These are phyloP conservation scores for Vombatus ursinus DNA, from an alignment of 2,113 vertebrate species.

Conservation along the genomic window DNA sequence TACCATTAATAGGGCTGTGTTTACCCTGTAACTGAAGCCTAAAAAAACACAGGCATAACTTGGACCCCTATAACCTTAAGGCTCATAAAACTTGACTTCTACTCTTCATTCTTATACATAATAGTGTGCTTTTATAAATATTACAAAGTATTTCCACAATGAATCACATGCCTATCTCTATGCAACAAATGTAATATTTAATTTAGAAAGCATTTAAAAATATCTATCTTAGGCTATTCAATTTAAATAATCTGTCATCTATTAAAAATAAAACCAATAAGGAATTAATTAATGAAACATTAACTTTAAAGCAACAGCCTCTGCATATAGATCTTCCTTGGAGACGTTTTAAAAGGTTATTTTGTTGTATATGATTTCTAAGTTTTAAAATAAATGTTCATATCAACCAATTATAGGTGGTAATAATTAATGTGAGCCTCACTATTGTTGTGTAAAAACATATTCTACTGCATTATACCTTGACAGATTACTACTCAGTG, in stretches of 20 bases:
- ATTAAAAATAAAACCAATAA: slow-evolving; percentile 57
- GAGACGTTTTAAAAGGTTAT: slow-evolving; percentile 53
- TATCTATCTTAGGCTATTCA: slow-evolving; percentile 37
- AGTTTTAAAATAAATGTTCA: slow-evolving; percentile 69
- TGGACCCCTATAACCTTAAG: neutral
- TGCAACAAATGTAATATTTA: slow-evolving; percentile 18
- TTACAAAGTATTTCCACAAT: neutral
- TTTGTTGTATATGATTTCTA: slow-evolving; percentile 67
- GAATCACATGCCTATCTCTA: slow-evolving; percentile 37
- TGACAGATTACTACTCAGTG: slow-evolving; percentile 61
- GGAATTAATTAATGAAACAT: slow-evolving; percentile 50
- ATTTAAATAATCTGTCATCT: slow-evolving; percentile 56
- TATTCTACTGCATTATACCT: slow-evolving; percentile 54
- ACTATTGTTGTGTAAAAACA: slow-evolving; percentile 69
- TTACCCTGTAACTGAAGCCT: neutral
- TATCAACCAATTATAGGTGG: slow-evolving; percentile 69
- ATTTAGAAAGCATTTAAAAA: slow-evolving; percentile 36
- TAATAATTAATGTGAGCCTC: slow-evolving; percentile 69
- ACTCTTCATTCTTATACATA: slow-evolving; percentile 30
- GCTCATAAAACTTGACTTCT: slow-evolving; percentile 19
- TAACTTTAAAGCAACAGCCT: slow-evolving; percentile 44
- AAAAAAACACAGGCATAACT: neutral
- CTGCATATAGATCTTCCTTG: neutral
- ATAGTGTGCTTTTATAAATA: slow-evolving; percentile 1
- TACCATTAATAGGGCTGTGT: neutral